Conservation (phyloP, 2,113 vertebrate species). For the Ammodytes dubius region DNA sequence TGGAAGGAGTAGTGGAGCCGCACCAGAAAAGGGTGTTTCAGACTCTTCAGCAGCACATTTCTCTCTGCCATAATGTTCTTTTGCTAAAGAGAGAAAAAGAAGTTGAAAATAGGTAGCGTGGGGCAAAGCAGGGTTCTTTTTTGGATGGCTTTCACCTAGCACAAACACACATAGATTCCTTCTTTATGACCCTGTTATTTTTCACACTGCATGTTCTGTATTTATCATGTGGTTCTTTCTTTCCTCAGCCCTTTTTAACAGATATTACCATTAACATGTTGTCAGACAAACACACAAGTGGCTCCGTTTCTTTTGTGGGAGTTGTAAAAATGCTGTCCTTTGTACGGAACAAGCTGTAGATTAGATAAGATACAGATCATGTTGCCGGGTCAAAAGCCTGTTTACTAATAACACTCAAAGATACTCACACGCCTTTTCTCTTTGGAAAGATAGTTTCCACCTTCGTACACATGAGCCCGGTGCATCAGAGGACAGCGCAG, state of each 20-base stretch:
- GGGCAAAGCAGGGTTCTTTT: not conserved
- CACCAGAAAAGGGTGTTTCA: constrained; percentile 96
- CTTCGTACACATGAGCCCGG: not conserved
- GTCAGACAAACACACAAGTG: constrained; percentile 25
- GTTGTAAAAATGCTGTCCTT: constrained; percentile 66
- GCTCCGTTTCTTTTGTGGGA: constrained; percentile 32
- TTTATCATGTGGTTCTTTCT: too few species aligned
- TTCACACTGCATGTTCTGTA: too few species aligned
- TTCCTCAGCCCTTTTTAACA: not conserved
- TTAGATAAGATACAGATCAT: constrained; percentile 77
- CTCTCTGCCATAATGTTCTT: constrained; percentile 98
- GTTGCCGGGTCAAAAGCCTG: constrained; percentile 53
- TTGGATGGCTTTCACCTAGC: too few species aligned
- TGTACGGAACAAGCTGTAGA: constrained; percentile 69
- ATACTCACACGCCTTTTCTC: constrained; percentile 9
- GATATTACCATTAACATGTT: constrained; percentile 5
- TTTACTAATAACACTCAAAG: constrained; percentile 64
- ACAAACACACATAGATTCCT: not conserved
- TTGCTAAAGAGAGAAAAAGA: constrained; percentile 84
- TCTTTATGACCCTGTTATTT: too few species aligned
- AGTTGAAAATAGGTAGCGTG: not conserved
- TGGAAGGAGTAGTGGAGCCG: constrained; percentile 98
- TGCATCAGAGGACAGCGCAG: not conserved
- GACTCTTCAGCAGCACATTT: constrained; percentile 95
- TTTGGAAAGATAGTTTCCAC: constrained; percentile 29